Base-by-base conservation (phyloP, 2,797 vertebrate genomes). In the Chelon labrosus region DNA sequence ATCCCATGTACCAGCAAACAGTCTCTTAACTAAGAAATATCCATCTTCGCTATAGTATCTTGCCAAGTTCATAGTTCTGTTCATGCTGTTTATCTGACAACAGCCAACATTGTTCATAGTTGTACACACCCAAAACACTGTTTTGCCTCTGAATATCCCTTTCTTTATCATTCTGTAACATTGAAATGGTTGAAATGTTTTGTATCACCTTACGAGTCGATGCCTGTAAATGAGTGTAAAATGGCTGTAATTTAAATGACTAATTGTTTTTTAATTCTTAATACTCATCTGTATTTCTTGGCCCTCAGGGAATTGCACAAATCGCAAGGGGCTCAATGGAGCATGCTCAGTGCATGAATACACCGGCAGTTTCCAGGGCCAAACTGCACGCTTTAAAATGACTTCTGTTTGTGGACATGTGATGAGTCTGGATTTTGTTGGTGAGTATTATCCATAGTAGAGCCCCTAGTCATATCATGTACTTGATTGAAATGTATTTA, bases 391-490 rank as follows among this genome's bases (percentile, higher is more conserved):
- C 72, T 99, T 97, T 84, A 99, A 97, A 94, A 98, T 99, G 98
- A 99, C 98, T 0, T 99, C 98, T 0, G 98, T 99, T 10, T 99
- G 98, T 53, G 98, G 98, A 22, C 98, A 99, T 0, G 97, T 99
- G 70, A 98, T 99, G 98, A 98, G 96, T 79, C 90, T 99, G 92
- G 98, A 99, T 90, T 99, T 99, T 86, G 97, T 96, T 66, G 98
- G 98, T 97, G 91, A 47, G 90, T 85, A 56, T 65, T 12, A 22
- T 31, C 19, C 31, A 17, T 11, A 7, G 20, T 47, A 25, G 8
- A 7, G 4, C 31, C 31, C 7, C 22, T 22, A 22, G 31, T 31
- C 31, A 3, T 31, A 7, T 31, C 31, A 31, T 31, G 31, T 31
- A 5, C 31, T 31, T 31, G 31, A 5, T 5, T 31, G 31, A 31